A percentile compares a stretch with the other conserved stretches of the same genome.
phyloP scores from a whole-genome alignment of 2,797 vertebrate genomes.

The Steatocranus sp. region DNA sequence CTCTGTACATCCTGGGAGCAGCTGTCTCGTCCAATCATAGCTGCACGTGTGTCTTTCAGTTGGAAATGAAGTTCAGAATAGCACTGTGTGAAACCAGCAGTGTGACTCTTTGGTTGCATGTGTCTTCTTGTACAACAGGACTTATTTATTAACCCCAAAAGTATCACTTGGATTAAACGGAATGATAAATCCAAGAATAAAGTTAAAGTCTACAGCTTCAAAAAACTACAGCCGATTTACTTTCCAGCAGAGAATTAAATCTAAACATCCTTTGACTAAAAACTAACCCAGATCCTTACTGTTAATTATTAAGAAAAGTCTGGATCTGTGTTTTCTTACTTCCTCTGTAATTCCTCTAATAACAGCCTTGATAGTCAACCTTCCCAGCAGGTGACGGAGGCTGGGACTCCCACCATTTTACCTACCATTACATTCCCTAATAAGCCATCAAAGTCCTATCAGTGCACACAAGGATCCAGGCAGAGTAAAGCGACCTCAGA shows the following conservation, averaged over 20 bases:
- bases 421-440: slow-evolving; percentile 59
- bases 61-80: slow-evolving; percentile 51
- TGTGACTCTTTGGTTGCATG: slow-evolving; percentile 6
- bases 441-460: slow-evolving; percentile 64
- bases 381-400: slow-evolving; percentile 43
- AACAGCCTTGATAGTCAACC: slow-evolving; percentile 31
- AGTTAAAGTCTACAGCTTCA: neutral
- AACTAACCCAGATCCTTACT: neutral
- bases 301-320: slow-evolving; percentile 9
- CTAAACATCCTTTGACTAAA: neutral
- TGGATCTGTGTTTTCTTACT: neutral
- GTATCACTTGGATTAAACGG: neutral
- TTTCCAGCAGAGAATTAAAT: neutral
- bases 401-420: slow-evolving; percentile 44
- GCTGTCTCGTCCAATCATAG: slow-evolving; percentile 71
- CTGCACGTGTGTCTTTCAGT: slow-evolving; percentile 67
- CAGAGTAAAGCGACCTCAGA: slow-evolving; percentile 46
- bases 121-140: slow-evolving; percentile 3
- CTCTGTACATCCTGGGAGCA: slow-evolving; percentile 67
- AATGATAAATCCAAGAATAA: neutral
- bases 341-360: slow-evolving; percentile 16
- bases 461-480: slow-evolving; percentile 44
- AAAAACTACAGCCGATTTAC: neutral
- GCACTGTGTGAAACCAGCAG: slow-evolving; percentile 31
- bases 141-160: slow-evolving; percentile 19